These are phyloP conservation scores for Pyrocephalus nanus DNA, from an alignment of 2,797 vertebrate species.

Conservation along the genomic window DNA sequence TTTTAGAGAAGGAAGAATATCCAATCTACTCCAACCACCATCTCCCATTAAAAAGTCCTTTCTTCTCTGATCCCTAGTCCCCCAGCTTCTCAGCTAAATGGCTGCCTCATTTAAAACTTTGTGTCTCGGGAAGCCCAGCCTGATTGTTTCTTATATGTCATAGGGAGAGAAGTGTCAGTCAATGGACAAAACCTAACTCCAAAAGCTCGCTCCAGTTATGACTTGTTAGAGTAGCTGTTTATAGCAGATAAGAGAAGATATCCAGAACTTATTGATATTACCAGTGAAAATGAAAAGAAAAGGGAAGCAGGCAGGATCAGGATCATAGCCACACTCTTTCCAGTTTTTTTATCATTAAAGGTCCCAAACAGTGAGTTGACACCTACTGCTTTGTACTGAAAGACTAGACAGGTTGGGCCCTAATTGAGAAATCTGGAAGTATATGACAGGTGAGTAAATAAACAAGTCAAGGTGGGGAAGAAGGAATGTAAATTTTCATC, in stretches of 20 bases:
- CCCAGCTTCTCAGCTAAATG: background rate
- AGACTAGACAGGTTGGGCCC: background rate
- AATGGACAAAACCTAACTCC: background rate
- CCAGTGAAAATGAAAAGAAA: background rate
- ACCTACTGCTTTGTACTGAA: background rate
- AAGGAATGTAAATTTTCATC: background rate
- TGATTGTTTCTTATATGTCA: accelerated
- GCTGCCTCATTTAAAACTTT: background rate
- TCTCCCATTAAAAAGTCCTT: background rate
- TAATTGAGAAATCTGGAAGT: background rate
- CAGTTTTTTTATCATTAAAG: background rate
- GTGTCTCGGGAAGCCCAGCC: accelerated
- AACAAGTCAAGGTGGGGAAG: background rate
- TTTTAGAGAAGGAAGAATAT: background rate
- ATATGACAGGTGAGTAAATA: background rate
- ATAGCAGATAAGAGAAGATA: background rate
- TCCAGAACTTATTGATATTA: background rate
- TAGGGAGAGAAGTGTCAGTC: background rate
- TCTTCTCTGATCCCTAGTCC: background rate
- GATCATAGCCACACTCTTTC: background rate
- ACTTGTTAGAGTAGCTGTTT: background rate
- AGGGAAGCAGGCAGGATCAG: background rate
- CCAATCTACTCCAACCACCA: background rate
- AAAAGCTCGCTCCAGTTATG: background rate
- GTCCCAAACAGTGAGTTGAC: background rate